Base-by-base conservation (phyloP, 1,140 invertebrate genomes). In the Drosophila kikkawai region DNA sequence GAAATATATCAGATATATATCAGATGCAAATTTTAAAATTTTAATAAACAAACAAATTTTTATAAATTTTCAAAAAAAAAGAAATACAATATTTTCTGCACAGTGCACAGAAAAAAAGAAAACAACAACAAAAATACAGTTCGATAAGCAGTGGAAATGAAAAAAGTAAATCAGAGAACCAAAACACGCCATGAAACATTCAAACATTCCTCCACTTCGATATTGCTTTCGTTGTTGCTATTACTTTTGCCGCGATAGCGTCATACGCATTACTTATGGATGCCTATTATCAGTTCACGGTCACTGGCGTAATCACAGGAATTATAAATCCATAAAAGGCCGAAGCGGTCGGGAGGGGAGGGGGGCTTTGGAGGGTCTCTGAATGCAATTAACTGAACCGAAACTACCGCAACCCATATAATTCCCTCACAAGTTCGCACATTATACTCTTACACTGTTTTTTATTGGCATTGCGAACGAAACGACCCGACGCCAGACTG, bases 261-360 rank as follows among this genome's bases (percentile, higher is more conserved):
- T 45, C 26, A n/a, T 37, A 9, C 50, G 53, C 37, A 19, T 36
- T 37, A 58, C 47, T 45, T 36, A 55, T 39, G 53, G 22, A 45
- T 37, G 50, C 48, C 55, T 68, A 77, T 77, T 68, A 77, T 77
- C 74, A 68, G 74, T 77, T 77, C 75, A 77, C 39, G 73, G 63
- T 47, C 73, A 76, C 13, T 68, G 59, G 37, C 64, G 74, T 76
- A 77, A 77, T 77, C 75, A 68, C 63, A 26, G 73, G 56, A 60
- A 77, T 77, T 77, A 77, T 67, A 67, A 36, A 44, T 47, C 63
- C 75, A 77, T 75, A 67, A 67, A 75, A 47, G 8, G 17, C 29
- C 9, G 12, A 19, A 13, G 12, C 32, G 32, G 22, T 5, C 15
- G 34, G 1, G 1, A 2, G 22, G 22, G 22, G 22, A 22, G 22